A percentile compares a stretch with the other conserved stretches of the same genome.
phyloP scores from a whole-genome alignment of 2,113 vertebrate genomes.

The Heterochromis multidens region DNA sequence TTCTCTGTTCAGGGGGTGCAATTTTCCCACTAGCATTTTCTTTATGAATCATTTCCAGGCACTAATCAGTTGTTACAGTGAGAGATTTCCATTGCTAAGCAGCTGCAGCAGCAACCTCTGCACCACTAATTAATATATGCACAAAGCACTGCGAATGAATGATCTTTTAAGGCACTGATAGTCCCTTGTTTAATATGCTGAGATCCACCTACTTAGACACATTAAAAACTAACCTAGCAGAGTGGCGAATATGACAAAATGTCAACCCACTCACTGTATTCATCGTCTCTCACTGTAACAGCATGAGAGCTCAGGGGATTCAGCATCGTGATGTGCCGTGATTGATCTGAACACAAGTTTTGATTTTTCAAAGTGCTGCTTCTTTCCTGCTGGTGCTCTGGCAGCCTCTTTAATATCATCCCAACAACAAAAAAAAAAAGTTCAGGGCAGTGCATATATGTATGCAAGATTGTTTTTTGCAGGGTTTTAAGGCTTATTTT shows the following conservation, averaged over 20 bases:
- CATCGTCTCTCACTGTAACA: neutral
- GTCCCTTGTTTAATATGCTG: neutral
- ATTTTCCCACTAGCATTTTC: neutral
- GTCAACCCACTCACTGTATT: slow-evolving; percentile 14
- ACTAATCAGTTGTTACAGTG: neutral
- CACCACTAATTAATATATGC: slow-evolving; percentile 24
- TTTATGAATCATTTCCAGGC: neutral
- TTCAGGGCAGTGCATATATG: neutral
- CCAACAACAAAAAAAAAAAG: neutral
- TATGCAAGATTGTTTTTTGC: neutral
- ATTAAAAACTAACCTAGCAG: slow-evolving; percentile 31
- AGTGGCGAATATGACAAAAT: slow-evolving; percentile 32
- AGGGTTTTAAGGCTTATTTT: neutral
- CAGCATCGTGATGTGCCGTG: neutral
- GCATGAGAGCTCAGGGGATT: neutral
- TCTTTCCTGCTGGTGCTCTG: neutral
- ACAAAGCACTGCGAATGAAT: neutral
- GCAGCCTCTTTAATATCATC: neutral
- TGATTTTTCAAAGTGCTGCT: neutral
- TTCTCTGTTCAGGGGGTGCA: neutral
- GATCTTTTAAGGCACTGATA: slow-evolving; percentile 6
- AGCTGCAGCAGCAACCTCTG: neutral
- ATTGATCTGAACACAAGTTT: slow-evolving; percentile 20
- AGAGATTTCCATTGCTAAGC: slow-evolving; percentile 32
- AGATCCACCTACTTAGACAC: slow-evolving; percentile 37